A percentile compares a stretch with the other conserved stretches of the same genome.
Conservation (phyloP, 2,113 vertebrate genomes). For the Actinemys pallida region DNA sequence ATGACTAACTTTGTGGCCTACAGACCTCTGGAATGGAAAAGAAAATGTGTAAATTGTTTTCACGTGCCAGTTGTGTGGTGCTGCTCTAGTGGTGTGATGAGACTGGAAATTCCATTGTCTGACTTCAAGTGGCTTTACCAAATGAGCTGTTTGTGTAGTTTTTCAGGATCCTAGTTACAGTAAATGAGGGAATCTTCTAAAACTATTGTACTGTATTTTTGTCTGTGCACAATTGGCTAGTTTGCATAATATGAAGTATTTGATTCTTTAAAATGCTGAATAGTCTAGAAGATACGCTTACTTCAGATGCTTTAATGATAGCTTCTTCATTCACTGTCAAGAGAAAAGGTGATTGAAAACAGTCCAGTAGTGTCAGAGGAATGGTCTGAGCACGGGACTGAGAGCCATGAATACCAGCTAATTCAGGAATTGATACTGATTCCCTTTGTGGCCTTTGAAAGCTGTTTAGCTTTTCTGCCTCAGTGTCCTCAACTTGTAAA, state of each 20-base stretch:
- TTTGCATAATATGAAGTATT: not conserved
- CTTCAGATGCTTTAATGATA: not conserved
- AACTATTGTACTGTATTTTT: slow-evolving; percentile 19
- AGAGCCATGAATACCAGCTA: not conserved
- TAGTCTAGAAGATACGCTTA: not conserved
- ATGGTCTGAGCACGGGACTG: not conserved
- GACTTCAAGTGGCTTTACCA: not conserved
- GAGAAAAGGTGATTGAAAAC: not conserved
- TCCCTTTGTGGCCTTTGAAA: not conserved
- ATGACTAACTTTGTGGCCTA: not conserved
- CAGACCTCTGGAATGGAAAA: not conserved
- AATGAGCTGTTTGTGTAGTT: not conserved
- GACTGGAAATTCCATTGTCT: not conserved
- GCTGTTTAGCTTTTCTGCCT: not conserved
- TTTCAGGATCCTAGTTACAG: not conserved
- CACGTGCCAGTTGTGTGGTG: not conserved
- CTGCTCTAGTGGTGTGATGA: not conserved
- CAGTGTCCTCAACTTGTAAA: not conserved
- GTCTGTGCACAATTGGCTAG: not conserved
- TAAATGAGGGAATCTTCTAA: not conserved
- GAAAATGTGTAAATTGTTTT: not conserved
- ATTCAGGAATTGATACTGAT: not conserved
- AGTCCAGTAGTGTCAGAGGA: not conserved
- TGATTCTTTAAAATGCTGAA: slow-evolving; percentile 15
- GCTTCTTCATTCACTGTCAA: not conserved